Conservation (phyloP, 35 echinoderm and acorn worm genomes). For the Hemicentrotus pulcherrimus region DNA sequence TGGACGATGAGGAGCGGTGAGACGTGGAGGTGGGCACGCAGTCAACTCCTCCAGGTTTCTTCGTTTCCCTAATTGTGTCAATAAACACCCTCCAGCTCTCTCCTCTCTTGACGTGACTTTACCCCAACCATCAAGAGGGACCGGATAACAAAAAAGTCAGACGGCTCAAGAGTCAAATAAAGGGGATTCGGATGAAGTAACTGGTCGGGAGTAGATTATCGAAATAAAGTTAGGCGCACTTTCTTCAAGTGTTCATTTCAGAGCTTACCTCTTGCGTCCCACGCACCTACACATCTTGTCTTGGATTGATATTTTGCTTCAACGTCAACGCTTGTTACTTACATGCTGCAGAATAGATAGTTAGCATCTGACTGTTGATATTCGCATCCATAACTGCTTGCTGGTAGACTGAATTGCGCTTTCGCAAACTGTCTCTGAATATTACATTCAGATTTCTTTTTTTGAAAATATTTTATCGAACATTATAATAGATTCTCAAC, state of each 20-base stretch:
- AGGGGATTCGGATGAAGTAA: conserved; percentile 14
- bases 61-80: conserved; percentile 53
- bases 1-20: background rate
- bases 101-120: conserved; percentile 36
- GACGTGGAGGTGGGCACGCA: background rate
- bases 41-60: background rate
- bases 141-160: conserved; percentile 35
- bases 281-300: background rate
- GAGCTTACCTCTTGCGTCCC: background rate
- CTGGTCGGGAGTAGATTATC: background rate
- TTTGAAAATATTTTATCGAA: background rate
- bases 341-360: background rate
- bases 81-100: conserved; percentile 44
- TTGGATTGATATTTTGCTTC: background rate
- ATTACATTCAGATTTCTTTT: background rate
- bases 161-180: conserved; percentile 31
- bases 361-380: background rate
- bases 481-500: background rate
- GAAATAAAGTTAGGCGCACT: conserved; percentile 40
- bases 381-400: background rate
- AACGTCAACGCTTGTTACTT: no score
- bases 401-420: background rate
- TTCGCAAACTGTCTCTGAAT: background rate
- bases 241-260: background rate
- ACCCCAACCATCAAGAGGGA: conserved; percentile 15